Evolutionary conservation across 2,888 invertebrate genomes (phyloP).

Genomic region (Drosophila merina): DNA sequence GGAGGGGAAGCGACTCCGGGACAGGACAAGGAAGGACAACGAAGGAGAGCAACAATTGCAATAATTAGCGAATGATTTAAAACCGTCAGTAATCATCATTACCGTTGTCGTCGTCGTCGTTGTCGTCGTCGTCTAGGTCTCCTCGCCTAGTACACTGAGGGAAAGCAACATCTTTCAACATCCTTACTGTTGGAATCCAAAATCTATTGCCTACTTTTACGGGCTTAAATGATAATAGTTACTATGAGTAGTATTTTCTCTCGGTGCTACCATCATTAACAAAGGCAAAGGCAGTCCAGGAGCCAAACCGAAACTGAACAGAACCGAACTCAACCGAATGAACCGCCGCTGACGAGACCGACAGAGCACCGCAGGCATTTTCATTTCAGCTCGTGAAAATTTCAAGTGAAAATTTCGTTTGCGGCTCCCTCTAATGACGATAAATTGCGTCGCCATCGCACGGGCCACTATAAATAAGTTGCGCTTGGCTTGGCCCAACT

Average conservation of each 20-base stretch:
- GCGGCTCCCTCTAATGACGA: constrained; percentile 73
- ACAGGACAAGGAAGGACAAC: constrained; percentile 9
- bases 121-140: constrained; percentile 35
- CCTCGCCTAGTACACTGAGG: constrained; percentile 15
- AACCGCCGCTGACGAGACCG: constrained; percentile 32
- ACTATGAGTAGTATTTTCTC: constrained; percentile 7
- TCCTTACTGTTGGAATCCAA: background rate
- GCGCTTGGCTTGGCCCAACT: constrained; percentile 51
- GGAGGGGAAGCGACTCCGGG: background rate
- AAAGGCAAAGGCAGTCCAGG: constrained; percentile 35
- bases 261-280: constrained; percentile 37
- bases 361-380: constrained; percentile 69
- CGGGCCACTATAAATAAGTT: constrained; percentile 75
- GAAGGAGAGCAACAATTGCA: constrained; percentile 71
- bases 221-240: too few species aligned
- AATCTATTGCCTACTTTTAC: background rate
- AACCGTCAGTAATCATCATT: constrained; percentile 80
- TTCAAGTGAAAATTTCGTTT: constrained; percentile 73
- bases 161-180: background rate
- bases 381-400: constrained; percentile 72
- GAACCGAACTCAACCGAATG: constrained; percentile 14
- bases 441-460: constrained; percentile 66
- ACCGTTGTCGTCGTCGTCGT: constrained; percentile 63
- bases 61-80: constrained; percentile 79
- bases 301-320: constrained; percentile 11